Base-by-base conservation (phyloP, 2,888 invertebrate species). In the Dynastes maya region DNA sequence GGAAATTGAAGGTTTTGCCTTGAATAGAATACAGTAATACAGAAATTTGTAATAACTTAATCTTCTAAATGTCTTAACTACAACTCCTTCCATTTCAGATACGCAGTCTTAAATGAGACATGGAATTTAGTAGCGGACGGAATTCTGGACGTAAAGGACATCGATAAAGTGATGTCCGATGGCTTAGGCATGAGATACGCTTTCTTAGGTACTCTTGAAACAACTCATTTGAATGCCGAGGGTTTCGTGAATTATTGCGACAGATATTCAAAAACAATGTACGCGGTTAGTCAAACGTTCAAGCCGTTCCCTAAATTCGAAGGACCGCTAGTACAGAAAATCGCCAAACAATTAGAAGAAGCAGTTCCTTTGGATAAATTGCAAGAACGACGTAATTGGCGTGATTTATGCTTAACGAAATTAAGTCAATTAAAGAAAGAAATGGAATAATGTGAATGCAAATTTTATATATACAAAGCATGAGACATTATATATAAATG, bases 101-200 rank as follows among this genome's bases (percentile, higher is more conserved):
- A 98, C 87, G 97, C 97, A 0, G 95, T 99, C 83, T 88, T 98
- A 68, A 96, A 97, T 86, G 98, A 98, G 90, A 94, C 95, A 0
- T 98, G 96, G 95, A 93, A 96, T 82, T 90, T 98, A 70, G 95
- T 98, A 0, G 91, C 94, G 78, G 95, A 94, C 81, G 96, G 95
- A 27, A 91, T 98, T n/a, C 90, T 98, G 16, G 92, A 93, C 85
- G 97, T 96, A 0, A 92, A 94, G 83, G 98, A 98, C 86, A 91
- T 98, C 2, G 98, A 99, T 86, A 95, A 94, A 84, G 97, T 98
- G 0, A 98, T 98, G 92, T 95, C 95, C 0, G 96, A 97, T 86
- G 98, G 98, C 9, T 91, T 99, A 55, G 98, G 98, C 11, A 95
- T 96, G 92, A 92, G 98, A 70, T 99, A 98, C 87, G 98, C 98